Base-by-base conservation (phyloP, 1,140 invertebrate genomes). In the Ephestia elutella region DNA sequence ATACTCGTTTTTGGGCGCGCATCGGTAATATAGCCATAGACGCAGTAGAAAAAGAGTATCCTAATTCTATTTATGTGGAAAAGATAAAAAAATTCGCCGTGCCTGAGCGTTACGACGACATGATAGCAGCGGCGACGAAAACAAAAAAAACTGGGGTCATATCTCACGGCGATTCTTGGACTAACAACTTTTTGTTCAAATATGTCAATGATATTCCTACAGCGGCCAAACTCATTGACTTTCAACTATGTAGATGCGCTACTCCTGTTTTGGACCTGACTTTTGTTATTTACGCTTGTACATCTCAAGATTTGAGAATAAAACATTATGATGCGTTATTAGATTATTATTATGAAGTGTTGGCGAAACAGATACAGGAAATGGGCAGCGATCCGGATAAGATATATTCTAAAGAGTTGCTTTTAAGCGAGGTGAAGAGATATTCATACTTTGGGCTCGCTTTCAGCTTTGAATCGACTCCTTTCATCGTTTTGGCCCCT, bases 121-220 rank as follows among this genome's bases (percentile, higher is more conserved):
- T 87, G 82, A 68, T 82, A 0, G 70, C 75, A 48, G 82, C 83
- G 0, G 73, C 68, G 0, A 68, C 64, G 9, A 63, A 57, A 57
- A 83, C 64, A 21, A 59, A 60, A 32, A 80, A 76, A 11, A 84
- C 89, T 32, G 91, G 89, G 28, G 91, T 93, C 0, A 89, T 94
- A 19, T 91, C 90, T 8, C 93, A 94, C 59, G 94, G 94, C 0
- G 94, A 95, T 76, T 91, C 90, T 28, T 95, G 93, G 93, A 91
- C 91, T 0, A 93, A 93, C 35, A 95, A 95, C 74, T 94, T 95
- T 70, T 71, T 95, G 2, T 90, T 91, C 10, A 89, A 90, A 57
- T 90, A 91, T 58, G 65, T 78, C 4, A 65, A 86, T 7, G 68
- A 71, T 10, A 59, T 68, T 8, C 87, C 90, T 0, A 68, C 90